Evolutionary conservation across 2,888 invertebrate genomes (phyloP), one percentile per base, ranked within the genome.

Genomic region (Drosophila demipolita): DNA sequence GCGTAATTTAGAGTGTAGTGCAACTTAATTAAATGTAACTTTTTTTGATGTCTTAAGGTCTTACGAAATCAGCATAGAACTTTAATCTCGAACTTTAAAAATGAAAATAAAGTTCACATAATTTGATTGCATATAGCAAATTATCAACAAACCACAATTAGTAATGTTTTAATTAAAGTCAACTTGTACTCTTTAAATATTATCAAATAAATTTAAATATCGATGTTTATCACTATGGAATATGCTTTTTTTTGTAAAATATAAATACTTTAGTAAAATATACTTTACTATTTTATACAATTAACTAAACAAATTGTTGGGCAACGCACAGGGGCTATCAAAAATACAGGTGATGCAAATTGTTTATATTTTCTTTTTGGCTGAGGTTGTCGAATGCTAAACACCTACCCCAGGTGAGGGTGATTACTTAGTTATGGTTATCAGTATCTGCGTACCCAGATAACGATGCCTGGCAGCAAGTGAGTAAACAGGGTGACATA

Each of bases 401-500:
- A 38, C 54, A 60, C 35, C 36, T 55, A 26, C 54, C 55, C 69
- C 38, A 86, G 86, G 69, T 78, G 60, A 75, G 52, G 66, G 69
- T 55, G 79, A 73, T 87, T 89, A 82, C 64, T 66, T 40, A 7
- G 66, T 38, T 60, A 32, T 63, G 50, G 73, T 80, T 85, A 89
- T 85, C 85, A 85, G 75, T 62, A 61, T 62, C 72, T 70, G 74
- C 40, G 65, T 57, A 69, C 45, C 29, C 40, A 75, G 89, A 85
- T 89, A 85, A 85, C 78, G 58, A 53, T 54, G 73, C 60, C 65
- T 76, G 73, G 82, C 85, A 48, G 89, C 82, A 82, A 84, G 82
- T 82, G 88, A 87, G 85, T 85, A 85, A 89, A 82, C 80, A 66
- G 54, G 63, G 50, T 68, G 83, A 73, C 82, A 85, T 80, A 87